phyloP scores from a whole-genome alignment of 1,140 invertebrate genomes.

The Saxidomus purpurata region DNA sequence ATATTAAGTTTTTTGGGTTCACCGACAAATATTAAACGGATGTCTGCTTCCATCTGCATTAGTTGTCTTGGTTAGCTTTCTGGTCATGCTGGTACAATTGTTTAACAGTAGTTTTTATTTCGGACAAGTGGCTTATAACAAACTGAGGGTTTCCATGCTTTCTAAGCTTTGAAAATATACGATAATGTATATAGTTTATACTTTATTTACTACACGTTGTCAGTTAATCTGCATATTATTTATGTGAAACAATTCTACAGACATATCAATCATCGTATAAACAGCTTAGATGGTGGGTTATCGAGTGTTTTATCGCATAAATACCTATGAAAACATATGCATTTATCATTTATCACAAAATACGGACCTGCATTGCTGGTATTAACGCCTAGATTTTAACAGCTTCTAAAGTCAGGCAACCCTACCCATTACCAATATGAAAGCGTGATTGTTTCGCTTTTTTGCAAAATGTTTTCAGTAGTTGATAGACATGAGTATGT shows the following conservation, averaged over 20 bases:
- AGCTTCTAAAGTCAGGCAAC: not conserved
- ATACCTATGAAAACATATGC: not conserved
- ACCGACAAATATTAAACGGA: too few species aligned
- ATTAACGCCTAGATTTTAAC: not conserved
- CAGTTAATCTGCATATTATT: too few species aligned
- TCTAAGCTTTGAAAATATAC: too few species aligned
- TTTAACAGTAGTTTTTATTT: too few species aligned
- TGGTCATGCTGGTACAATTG: not conserved
- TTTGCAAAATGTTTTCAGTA: not conserved
- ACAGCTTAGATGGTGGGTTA: not conserved
- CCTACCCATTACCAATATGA: not conserved
- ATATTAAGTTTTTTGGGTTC: too few species aligned
- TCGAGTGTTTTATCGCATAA: not conserved
- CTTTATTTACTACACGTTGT: too few species aligned
- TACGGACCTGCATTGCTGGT: not conserved
- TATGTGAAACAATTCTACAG: not conserved
- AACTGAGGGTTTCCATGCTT: too few species aligned
- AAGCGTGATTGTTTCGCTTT: not conserved
- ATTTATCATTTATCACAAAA: constrained; percentile 4
- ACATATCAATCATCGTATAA: not conserved
- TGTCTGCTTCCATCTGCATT: too few species aligned
- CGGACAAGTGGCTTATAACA: too few species aligned
- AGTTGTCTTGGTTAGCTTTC: too few species aligned
- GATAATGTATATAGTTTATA: too few species aligned
- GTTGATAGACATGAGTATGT: not conserved